Evolutionary conservation across 2,888 invertebrate genomes (phyloP), one percentile per base, ranked within the genome.

Genomic region (Tortrix viridana): DNA sequence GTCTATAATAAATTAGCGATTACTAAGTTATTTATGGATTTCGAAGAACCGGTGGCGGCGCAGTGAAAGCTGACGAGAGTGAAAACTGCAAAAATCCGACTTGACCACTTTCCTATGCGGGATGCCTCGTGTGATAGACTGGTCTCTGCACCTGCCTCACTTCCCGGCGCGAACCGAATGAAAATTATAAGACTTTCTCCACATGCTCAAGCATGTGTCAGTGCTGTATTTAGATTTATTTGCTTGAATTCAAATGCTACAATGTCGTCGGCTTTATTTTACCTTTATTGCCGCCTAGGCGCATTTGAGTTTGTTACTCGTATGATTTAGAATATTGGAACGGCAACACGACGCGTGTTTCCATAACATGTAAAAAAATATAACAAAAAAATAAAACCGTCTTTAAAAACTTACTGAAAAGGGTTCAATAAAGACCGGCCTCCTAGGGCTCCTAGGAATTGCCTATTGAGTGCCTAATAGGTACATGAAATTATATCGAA

Each of bases 71-170:
- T 50, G 72, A 43, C 69, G 71, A 75, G 73, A 84, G 85, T 80
- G 87, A 83, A 84, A 87, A 81, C 75, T 65, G 73, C 80, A 84
- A 85, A 86, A 88, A 87, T 86, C 84, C 71, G 69, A 78, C 80
- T 73, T 69, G 75, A 71, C 82, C 73, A 81, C 89, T 89, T 89
- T 89, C 84, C 77, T 85, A 77, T 69, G 70, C 71, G 70, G 77
- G 75, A 71, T 78, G 77, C 49, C 69, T 72, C 74, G 69, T 73
- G 69, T 76, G 75, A 71, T 67, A 66, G 74, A 84, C 87, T 75
- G 80, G 89, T 85, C 84, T 37, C 22, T 26, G 18, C 60, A 61
- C 55, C 61, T 61, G 56, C 43, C 43, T 23, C 56, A 57, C 62
- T 62, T 62, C 62, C 62, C 62, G 62, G 47, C 41, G 58, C 43